Conservation (phyloP, 2,113 vertebrate species). For the Leuciscus idus region DNA sequence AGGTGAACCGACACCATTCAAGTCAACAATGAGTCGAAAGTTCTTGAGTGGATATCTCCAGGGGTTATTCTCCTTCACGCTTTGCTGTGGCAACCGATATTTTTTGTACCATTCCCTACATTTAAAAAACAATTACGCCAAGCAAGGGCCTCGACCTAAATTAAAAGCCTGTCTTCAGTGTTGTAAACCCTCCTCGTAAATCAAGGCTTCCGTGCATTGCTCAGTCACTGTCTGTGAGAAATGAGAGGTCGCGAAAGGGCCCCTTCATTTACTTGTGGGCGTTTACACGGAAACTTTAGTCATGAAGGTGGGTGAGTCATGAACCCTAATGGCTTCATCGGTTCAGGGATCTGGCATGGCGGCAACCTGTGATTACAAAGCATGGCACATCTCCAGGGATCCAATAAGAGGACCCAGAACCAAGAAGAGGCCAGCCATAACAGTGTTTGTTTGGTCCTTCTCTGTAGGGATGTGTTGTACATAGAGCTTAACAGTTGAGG, state of each 20-base stretch:
- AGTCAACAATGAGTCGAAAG: constrained; percentile 5
- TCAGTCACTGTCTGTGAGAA: constrained; percentile 62
- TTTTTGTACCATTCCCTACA: constrained; percentile 33
- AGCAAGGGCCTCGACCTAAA: constrained; percentile 62
- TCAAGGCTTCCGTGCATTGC: constrained; percentile 61
- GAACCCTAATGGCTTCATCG: constrained; percentile 48
- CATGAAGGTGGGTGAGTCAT: constrained; percentile 58
- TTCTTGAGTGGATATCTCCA: background rate
- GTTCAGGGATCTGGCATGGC: constrained; percentile 46
- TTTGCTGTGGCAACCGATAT: constrained; percentile 44
- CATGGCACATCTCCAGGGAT: constrained; percentile 46
- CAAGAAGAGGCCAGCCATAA: constrained; percentile 13
- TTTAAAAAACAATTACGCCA: constrained; percentile 67
- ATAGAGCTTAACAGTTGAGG: background rate
- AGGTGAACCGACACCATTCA: constrained; percentile 11
- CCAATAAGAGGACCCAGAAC: constrained; percentile 35
- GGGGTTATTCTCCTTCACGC: constrained; percentile 19
- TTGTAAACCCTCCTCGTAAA: constrained; percentile 62
- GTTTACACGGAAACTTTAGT: constrained; percentile 66
- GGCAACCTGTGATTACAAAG: constrained; percentile 51
- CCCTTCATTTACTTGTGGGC: constrained; percentile 49
- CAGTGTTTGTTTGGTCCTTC: constrained; percentile 13
- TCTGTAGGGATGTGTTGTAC: background rate
- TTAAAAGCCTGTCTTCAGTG: constrained; percentile 65
- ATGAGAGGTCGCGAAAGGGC: constrained; percentile 53